These are phyloP conservation scores for Cyclophora punctaria DNA, from an alignment of 2,888 invertebrate species.

Conservation along the genomic window DNA sequence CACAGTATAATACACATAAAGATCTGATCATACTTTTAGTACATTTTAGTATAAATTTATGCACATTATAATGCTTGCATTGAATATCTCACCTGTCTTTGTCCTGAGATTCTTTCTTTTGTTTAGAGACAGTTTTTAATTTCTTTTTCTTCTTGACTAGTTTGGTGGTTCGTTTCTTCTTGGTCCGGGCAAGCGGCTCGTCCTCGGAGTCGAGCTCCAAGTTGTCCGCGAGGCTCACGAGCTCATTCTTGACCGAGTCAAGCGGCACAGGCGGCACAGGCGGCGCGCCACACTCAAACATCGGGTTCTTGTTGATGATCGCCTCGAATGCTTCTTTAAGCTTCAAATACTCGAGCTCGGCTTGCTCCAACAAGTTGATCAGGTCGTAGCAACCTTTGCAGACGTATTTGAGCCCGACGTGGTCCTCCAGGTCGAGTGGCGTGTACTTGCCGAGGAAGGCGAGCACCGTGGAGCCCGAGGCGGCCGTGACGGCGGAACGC, in stretches of 20 bases:
- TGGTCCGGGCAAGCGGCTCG: constrained; percentile 56
- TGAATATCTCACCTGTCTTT: constrained; percentile 4
- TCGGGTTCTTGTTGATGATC: constrained; percentile 55
- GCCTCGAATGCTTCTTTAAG: constrained; percentile 54
- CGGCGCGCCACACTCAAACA: constrained; percentile 33
- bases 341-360: constrained; percentile 54
- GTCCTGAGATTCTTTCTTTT: constrained; percentile 15
- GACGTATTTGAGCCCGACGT: constrained; percentile 29
- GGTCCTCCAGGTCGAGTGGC: constrained; percentile 13
- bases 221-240: constrained; percentile 11
- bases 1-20: neutral
- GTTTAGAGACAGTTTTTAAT: constrained; percentile 14
- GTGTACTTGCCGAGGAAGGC: constrained; percentile 46
- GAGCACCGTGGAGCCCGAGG: constrained; percentile 38
- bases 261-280: constrained; percentile 19
- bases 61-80: too few relatives aligned
- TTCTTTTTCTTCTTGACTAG: constrained; percentile 51
- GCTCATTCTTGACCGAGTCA: constrained; percentile 32
- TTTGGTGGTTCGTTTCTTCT: constrained; percentile 40
- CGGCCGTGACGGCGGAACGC: constrained; percentile 30
- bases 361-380: constrained; percentile 52
- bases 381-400: constrained; percentile 55
- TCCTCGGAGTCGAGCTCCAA: constrained; percentile 42
- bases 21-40: too few relatives aligned
- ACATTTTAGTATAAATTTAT: neutral